Conservation (phyloP, 2,113 vertebrate genomes). For the Aleadryas rufinucha region DNA sequence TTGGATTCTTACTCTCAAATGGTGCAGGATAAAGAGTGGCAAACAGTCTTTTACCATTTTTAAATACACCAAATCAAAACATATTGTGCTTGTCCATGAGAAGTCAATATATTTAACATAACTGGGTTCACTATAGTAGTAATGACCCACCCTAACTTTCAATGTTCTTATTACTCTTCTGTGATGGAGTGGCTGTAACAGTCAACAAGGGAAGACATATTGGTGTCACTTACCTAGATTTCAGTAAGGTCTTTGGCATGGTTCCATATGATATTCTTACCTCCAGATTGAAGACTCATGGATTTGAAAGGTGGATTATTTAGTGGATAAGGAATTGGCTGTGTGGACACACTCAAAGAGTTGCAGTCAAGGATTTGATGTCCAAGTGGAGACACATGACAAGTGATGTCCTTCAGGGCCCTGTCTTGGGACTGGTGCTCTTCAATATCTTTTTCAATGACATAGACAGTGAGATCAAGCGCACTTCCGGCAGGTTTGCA, state of each 20-base stretch:
- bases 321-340: not conserved
- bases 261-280: not conserved
- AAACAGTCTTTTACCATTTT: not conserved
- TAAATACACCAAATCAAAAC: not conserved
- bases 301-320: not conserved
- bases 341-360: not conserved
- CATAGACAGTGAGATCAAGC: not conserved
- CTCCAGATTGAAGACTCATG: not conserved
- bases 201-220: not conserved
- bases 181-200: too few species aligned
- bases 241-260: not conserved
- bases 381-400: not conserved
- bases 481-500: not conserved
- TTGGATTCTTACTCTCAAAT: constrained; percentile 8
- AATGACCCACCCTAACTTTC: not conserved
- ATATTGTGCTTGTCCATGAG: not conserved
- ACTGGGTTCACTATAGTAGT: not conserved
- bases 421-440: not conserved
- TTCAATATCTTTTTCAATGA: not conserved
- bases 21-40: not conserved
- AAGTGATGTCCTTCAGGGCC: not conserved
- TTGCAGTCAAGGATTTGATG: not conserved
- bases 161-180: not conserved
- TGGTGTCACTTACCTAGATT: not conserved
- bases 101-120: not conserved